Evolutionary conservation across 2,888 invertebrate genomes (phyloP).

Genomic region (Harpalus rufipes): DNA sequence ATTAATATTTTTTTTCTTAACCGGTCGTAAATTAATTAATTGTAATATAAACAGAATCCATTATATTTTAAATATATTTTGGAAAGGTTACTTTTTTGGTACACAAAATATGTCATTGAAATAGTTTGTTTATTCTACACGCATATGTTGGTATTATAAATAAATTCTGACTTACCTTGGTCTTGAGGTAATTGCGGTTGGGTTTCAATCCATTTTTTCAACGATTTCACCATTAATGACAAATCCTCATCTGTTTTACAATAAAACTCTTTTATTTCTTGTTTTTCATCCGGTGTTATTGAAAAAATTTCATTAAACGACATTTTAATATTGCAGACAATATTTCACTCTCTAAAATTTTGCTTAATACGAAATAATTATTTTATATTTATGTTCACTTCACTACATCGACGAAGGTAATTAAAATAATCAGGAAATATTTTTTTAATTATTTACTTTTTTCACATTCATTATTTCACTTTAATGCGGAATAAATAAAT

Average conservation of each 20-base stretch:
- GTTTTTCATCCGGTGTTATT: conserved; percentile 1
- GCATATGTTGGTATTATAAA: too few relatives aligned
- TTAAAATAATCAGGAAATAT: too few relatives aligned
- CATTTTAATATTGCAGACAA: conserved; percentile 34
- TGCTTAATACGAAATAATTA: neutral
- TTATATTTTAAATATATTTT: too few relatives aligned
- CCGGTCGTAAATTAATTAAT: too few relatives aligned
- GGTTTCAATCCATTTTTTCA: conserved; percentile 43
- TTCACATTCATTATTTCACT: neutral
- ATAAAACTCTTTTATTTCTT: conserved; percentile 21
- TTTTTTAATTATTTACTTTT: neutral
- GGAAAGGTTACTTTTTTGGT: neutral
- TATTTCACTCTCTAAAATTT: neutral
- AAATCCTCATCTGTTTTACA: conserved; percentile 37
- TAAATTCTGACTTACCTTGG: conserved; percentile 17
- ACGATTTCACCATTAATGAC: neutral
- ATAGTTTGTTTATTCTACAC: neutral
- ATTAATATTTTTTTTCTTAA: too few relatives aligned
- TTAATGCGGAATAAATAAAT: too few relatives aligned
- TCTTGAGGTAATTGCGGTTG: conserved; percentile 47
- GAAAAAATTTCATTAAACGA: conserved; percentile 17
- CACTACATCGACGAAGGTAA: neutral
- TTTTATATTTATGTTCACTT: neutral
- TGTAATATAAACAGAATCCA: too few relatives aligned
- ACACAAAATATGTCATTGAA: neutral